Conservation (phyloP, 2,888 invertebrate species). For the Macrosiphum euphorbiae region DNA sequence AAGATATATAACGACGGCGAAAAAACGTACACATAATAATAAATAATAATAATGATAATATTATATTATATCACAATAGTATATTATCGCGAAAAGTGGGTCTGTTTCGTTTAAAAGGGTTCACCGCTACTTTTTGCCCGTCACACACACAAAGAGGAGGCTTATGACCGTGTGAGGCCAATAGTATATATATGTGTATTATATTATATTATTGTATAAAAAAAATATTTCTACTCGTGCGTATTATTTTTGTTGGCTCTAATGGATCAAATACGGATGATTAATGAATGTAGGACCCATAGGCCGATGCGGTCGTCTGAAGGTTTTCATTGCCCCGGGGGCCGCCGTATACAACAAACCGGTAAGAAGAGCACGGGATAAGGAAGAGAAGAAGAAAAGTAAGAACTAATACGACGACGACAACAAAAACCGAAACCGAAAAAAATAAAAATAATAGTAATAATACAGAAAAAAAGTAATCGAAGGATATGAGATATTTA, state of each 20-base stretch:
- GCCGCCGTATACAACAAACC: background rate
- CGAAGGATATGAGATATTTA: slow-evolving; percentile 59
- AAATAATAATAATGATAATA: slow-evolving; percentile 19
- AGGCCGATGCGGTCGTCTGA: background rate
- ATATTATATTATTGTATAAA: background rate
- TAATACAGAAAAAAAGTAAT: background rate
- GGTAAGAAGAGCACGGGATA: slow-evolving; percentile 26
- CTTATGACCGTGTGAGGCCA: background rate
- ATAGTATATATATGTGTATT: background rate
- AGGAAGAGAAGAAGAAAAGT: background rate
- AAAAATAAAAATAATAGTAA: slow-evolving; percentile 34
- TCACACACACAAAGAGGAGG: background rate
- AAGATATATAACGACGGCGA: background rate
- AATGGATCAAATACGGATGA: slow-evolving; percentile 38
- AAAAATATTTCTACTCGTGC: too few species aligned
- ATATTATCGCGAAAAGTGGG: background rate
- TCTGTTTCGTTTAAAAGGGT: slow-evolving; percentile 21
- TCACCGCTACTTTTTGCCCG: slow-evolving; percentile 33
- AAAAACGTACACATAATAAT: background rate
- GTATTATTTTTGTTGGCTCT: slow-evolving; percentile 36
- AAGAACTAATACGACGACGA: background rate
- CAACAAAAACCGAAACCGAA: slow-evolving; percentile 1
- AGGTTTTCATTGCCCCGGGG: slow-evolving; percentile 46
- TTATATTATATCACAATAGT: background rate
- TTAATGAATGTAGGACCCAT: slow-evolving; percentile 43